These are phyloP conservation scores for Microctonus brassicae DNA, from an alignment of 2,888 invertebrate genomes.

Conservation along the genomic window DNA sequence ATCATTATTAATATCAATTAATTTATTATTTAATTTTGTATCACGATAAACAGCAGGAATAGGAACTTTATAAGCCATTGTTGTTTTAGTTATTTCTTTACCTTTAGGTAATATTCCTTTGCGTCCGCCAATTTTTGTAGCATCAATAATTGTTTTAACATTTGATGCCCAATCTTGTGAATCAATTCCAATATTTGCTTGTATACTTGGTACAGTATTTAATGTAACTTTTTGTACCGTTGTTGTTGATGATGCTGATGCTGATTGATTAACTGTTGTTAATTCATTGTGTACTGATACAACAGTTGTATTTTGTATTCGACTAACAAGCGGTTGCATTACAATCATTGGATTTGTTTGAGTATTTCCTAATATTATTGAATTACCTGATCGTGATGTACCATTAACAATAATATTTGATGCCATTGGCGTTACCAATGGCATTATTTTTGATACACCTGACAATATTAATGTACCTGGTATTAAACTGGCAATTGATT, in stretches of 20 bases:
- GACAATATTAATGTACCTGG: constrained; percentile 64
- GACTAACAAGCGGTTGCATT: constrained; percentile 61
- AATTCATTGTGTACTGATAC: constrained; percentile 60
- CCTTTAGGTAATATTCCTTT: constrained; percentile 66
- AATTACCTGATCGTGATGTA: constrained; percentile 57
- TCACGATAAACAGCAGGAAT: constrained; percentile 66
- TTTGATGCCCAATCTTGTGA: constrained; percentile 65
- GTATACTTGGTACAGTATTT: constrained; percentile 59
- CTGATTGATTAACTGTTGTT: neutral
- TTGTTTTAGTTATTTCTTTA: constrained; percentile 64
- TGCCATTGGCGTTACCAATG: constrained; percentile 60
- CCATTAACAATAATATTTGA: constrained; percentile 65
- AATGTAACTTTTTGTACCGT: constrained; percentile 61
- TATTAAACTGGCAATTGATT: constrained; percentile 54
- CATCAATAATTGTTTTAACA: constrained; percentile 64
- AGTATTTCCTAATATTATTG: constrained; percentile 63
- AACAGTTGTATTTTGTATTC: constrained; percentile 59
- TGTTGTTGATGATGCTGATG: constrained; percentile 35
- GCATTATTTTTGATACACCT: constrained; percentile 62
- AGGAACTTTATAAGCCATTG: constrained; percentile 68
- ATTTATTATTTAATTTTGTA: constrained; percentile 22
- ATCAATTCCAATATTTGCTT: constrained; percentile 59
- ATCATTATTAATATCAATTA: constrained; percentile 33
- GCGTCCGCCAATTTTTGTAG: constrained; percentile 64
- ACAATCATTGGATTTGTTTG: constrained; percentile 67